These are phyloP conservation scores for Hylaeus volcanicus DNA, from an alignment of 1,140 invertebrate genomes.

Conservation along the genomic window DNA sequence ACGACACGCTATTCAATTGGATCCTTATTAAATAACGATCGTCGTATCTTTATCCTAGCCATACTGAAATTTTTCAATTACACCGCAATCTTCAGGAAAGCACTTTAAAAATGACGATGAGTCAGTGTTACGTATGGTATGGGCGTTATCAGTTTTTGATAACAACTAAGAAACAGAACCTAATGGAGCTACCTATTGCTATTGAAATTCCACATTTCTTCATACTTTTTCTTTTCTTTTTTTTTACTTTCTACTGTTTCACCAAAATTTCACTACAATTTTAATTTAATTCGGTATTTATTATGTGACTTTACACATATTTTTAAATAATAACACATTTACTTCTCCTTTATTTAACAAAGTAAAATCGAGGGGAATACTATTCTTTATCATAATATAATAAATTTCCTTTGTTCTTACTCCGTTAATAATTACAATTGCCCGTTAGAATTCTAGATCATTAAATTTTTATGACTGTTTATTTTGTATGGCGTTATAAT, in stretches of 20 bases:
- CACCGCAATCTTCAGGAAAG: neutral
- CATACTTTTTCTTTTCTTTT: too few species aligned
- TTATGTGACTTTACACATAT: too few species aligned
- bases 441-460: too few species aligned
- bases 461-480: too few species aligned
- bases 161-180: slow-evolving; percentile 10
- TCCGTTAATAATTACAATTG: too few species aligned
- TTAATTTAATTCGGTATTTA: neutral
- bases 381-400: too few species aligned
- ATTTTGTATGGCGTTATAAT: too few species aligned
- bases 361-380: neutral
- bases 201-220: slow-evolving; percentile 17
- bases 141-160: slow-evolving; percentile 29
- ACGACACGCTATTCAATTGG: neutral
- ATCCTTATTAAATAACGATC: neutral
- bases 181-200: neutral
- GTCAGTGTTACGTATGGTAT: slow-evolving; percentile 31
- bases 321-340: neutral
- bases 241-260: neutral
- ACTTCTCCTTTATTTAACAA: neutral
- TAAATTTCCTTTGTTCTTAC: too few species aligned
- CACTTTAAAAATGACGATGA: slow-evolving; percentile 28
- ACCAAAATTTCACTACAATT: neutral
- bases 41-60: neutral
- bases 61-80: neutral